These are phyloP conservation scores for Beris chalybata DNA, from an alignment of 2,888 invertebrate species.

Conservation along the genomic window DNA sequence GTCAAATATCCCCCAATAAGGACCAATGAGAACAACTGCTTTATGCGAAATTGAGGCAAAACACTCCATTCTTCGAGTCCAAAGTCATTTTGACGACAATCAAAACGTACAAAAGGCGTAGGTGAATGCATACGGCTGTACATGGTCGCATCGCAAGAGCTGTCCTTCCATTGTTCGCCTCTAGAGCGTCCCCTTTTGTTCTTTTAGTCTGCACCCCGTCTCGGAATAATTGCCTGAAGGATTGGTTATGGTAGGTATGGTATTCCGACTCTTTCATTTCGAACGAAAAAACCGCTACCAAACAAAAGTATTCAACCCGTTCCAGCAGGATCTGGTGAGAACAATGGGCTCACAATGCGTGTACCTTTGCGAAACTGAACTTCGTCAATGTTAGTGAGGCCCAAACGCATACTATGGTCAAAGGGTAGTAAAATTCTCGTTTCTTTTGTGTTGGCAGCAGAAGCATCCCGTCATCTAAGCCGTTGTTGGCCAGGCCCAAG, in stretches of 20 bases:
- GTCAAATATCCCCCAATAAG: too few relatives aligned
- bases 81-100: too few relatives aligned
- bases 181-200: neutral
- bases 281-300: slow-evolving; percentile 19
- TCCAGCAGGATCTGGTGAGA: neutral
- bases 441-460: neutral
- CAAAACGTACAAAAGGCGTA: too few relatives aligned
- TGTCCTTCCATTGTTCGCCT: too few relatives aligned
- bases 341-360: slow-evolving; percentile 33
- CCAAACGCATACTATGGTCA: neutral
- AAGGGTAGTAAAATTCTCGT: slow-evolving; percentile 4
- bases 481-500: too few relatives aligned
- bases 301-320: slow-evolving; percentile 25
- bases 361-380: slow-evolving; percentile 23
- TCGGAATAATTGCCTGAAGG: slow-evolving; percentile 36
- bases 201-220: slow-evolving; percentile 9
- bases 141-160: too few relatives aligned
- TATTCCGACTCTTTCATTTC: slow-evolving; percentile 33
- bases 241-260: slow-evolving; percentile 23
- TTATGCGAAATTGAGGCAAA: too few relatives aligned
- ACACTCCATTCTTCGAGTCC: too few relatives aligned
- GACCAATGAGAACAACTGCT: too few relatives aligned
- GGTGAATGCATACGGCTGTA: too few relatives aligned
- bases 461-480: neutral
- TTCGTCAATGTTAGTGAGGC: too few relatives aligned